These are phyloP conservation scores for Steinernema feltiae DNA, from an alignment of 1,140 invertebrate genomes.

Conservation along the genomic window DNA sequence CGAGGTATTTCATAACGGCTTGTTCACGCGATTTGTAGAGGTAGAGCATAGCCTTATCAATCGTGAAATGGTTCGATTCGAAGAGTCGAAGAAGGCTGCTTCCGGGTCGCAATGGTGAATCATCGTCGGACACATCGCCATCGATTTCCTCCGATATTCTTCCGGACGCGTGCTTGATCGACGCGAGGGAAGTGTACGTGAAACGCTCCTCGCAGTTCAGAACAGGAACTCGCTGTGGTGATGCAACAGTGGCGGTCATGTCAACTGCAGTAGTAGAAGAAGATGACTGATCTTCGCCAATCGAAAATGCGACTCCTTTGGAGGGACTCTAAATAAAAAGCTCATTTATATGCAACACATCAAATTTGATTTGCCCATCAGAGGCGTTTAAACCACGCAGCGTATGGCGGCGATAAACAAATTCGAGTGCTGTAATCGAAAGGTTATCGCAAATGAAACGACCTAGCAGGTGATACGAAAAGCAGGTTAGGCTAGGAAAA, in stretches of 20 bases:
- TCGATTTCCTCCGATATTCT: constrained; percentile 2
- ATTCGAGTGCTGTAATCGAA: too few species aligned
- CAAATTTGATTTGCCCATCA: too few species aligned
- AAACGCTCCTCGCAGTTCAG: background rate
- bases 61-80: background rate
- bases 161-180: background rate
- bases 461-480: too few species aligned
- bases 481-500: too few species aligned
- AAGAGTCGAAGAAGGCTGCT: background rate
- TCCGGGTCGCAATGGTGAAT: background rate
- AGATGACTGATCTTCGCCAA: background rate
- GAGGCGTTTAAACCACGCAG: too few species aligned
- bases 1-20: constrained; percentile 51
- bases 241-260: background rate
- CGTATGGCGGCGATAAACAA: too few species aligned
- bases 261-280: too few species aligned
- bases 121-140: background rate
- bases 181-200: background rate
- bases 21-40: background rate
- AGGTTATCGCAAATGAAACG: too few species aligned
- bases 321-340: background rate
- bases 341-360: background rate
- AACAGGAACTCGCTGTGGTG: background rate
- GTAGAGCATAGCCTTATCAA: background rate
- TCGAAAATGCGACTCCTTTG: background rate